Conservation (phyloP, 1,140 invertebrate genomes). For the Heliconius nattereri region DNA sequence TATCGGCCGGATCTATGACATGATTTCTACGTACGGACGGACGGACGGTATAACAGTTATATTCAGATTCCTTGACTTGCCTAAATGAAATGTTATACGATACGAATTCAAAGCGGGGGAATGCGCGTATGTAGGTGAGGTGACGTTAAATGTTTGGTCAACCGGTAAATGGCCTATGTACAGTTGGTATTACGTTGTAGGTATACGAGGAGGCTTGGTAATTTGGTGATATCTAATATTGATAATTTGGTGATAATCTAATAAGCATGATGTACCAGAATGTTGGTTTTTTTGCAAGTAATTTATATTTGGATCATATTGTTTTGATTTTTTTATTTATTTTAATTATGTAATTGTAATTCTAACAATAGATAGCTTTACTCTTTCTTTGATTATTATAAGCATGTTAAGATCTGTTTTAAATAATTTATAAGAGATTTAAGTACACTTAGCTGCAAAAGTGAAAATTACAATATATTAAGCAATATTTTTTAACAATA, state of each 20-base stretch:
- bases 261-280: neutral
- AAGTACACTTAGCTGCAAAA: neutral
- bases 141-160: slow-evolving; percentile 21
- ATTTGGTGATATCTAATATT: neutral
- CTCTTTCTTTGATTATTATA: neutral
- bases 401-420: too few species aligned
- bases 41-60: slow-evolving; percentile 57
- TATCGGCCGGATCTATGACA: slow-evolving; percentile 17
- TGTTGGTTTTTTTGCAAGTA: neutral
- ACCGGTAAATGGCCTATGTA: slow-evolving; percentile 27
- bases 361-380: too few species aligned
- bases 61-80: slow-evolving; percentile 61
- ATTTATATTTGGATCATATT: neutral
- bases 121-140: slow-evolving; percentile 40
- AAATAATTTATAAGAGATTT: too few species aligned
- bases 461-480: neutral
- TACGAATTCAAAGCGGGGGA: slow-evolving; percentile 61
- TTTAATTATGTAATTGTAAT: too few species aligned
- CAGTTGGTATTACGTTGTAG: neutral
- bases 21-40: slow-evolving; percentile 33
- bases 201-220: neutral
- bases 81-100: slow-evolving; percentile 65
- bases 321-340: too few species aligned
- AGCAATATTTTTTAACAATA: too few species aligned
- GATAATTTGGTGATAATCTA: neutral